These are phyloP conservation scores for Tonatia bakeri DNA, from an alignment of 2,113 vertebrate genomes.

Conservation along the genomic window DNA sequence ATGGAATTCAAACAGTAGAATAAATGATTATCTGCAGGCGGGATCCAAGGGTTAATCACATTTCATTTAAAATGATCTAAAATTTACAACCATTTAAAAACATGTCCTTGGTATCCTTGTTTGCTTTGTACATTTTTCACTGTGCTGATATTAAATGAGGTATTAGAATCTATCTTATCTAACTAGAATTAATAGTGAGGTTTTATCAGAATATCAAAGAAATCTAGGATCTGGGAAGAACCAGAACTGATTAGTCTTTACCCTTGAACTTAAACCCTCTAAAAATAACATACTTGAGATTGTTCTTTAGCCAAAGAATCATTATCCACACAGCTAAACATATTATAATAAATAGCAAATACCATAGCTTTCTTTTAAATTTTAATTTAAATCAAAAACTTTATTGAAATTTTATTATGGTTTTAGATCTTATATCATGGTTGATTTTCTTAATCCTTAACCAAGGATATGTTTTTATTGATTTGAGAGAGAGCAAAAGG, in stretches of 20 bases:
- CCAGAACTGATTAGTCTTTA: background rate
- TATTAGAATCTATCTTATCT: background rate
- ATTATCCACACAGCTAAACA: background rate
- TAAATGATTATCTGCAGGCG: background rate
- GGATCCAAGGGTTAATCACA: background rate
- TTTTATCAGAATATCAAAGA: background rate
- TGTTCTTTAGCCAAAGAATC: slow-evolving; percentile 1
- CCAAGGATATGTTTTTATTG: too few species aligned
- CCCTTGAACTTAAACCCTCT: background rate
- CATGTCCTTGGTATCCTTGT: background rate
- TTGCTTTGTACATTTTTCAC: background rate
- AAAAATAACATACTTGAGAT: background rate
- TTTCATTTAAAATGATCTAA: background rate
- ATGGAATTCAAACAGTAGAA: background rate
- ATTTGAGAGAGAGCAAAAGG: too few species aligned
- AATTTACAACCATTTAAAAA: background rate
- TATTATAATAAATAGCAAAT: background rate
- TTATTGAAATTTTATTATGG: background rate
- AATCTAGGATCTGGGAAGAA: background rate
- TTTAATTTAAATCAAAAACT: background rate
- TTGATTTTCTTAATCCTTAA: background rate
- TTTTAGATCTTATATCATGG: background rate
- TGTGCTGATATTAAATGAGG: background rate
- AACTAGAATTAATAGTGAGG: background rate
- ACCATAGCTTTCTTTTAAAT: background rate